Evolutionary conservation across 1,140 invertebrate genomes (phyloP).

Genomic region (Argopecten irradians): DNA sequence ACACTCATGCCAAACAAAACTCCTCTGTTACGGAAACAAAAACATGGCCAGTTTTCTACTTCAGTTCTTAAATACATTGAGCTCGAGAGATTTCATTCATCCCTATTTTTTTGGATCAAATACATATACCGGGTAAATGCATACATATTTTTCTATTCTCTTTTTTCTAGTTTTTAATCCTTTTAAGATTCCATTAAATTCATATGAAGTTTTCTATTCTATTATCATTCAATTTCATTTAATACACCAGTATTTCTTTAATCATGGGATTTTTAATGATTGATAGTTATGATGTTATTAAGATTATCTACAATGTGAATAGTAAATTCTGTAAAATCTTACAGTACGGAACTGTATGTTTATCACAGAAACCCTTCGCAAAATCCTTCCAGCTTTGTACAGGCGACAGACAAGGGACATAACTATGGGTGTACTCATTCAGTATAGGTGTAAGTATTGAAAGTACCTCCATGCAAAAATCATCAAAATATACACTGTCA

Average conservation of each 20-base stretch:
- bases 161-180: not conserved
- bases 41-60: no score
- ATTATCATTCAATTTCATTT: no score
- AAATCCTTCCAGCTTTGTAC: not conserved
- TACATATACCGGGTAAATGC: no score
- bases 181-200: not conserved
- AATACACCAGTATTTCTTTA: no score
- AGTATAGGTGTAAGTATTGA: not conserved
- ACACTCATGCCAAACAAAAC: slow-evolving; percentile 15
- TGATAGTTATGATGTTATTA: not conserved
- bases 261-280: no score
- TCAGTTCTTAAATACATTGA: no score
- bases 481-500: not conserved
- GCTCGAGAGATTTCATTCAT: no score
- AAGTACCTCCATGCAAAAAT: not conserved
- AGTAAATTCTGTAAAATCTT: not conserved
- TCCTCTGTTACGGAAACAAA: not conserved
- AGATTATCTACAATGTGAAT: not conserved
- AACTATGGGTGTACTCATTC: not conserved
- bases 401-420: not conserved
- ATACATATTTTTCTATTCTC: no score
- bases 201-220: not conserved
- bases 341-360: not conserved
- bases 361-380: not conserved
- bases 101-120: no score